A percentile compares a stretch with the other conserved stretches of the same genome.
phyloP scores from a whole-genome alignment of 1,140 invertebrate species.

The Drosophila takahashii region DNA sequence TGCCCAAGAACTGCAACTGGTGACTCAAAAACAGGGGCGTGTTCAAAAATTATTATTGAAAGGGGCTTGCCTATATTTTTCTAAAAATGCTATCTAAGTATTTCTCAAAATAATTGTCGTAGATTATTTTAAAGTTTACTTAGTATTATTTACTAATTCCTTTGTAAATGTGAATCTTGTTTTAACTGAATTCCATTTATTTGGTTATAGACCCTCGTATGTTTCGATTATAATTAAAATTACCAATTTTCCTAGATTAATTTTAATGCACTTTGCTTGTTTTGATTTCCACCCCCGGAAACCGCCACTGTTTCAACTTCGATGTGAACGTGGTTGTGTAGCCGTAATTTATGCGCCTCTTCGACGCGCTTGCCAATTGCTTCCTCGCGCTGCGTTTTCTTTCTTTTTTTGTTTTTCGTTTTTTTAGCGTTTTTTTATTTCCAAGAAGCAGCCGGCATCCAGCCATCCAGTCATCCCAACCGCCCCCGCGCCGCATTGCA shows the following conservation, averaged over 20 bases:
- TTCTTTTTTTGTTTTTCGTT: conserved; percentile 10
- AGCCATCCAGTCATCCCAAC: conserved; percentile 32
- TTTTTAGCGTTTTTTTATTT: conserved; percentile 24
- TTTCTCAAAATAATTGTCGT: too few relatives aligned
- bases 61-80: not conserved
- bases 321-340: conserved; percentile 23
- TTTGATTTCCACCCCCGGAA: conserved; percentile 11
- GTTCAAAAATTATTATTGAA: not conserved
- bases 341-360: conserved; percentile 78
- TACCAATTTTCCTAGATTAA: not conserved
- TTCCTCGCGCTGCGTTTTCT: conserved; percentile 31
- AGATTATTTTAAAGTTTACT: too few relatives aligned
- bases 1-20: conserved; percentile 21
- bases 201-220: not conserved
- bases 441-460: conserved; percentile 60
- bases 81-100: too few relatives aligned
- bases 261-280: conserved; percentile 17
- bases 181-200: not conserved
- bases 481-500: conserved; percentile 67
- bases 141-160: too few relatives aligned
- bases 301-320: conserved; percentile 20
- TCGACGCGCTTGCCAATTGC: conserved; percentile 79
- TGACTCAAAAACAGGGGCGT: conserved; percentile 5
- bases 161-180: too few relatives aligned
- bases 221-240: not conserved